Evolutionary conservation across 1,140 invertebrate species (phyloP), one percentile per base, ranked within the genome.

Genomic region (Ericerus pela): DNA sequence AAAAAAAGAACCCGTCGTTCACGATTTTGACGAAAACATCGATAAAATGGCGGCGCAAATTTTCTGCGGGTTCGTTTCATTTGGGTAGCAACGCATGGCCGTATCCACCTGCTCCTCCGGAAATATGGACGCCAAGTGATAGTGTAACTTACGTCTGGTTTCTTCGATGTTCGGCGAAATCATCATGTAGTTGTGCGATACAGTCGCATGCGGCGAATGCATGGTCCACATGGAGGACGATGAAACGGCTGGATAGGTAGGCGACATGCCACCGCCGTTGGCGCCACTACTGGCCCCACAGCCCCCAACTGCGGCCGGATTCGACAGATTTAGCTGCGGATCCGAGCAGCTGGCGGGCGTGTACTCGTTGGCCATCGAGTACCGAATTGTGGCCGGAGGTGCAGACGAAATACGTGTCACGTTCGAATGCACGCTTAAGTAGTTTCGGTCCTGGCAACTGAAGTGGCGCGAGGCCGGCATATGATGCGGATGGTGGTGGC

Each of bases 11-110:
- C n/a, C n/a, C n/a, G n/a, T n/a, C 5, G n/a, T 18, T 37, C 22
- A 36, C 54, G 37, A 53, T 14, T 52, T 58, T 30, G 63, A 43
- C 11, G 78, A 79, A 72, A 82, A 84, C 74, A 84, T 80, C 20
- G 75, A 73, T 54, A 93, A 69, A 60, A 95, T 88, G 55, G 85
- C 81, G 30, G 85, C 83, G 72, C 89, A 95, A 60, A 95, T 85
- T 63, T 82, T 82, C 64, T 92, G 82, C 0, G 88, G 79, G 69
- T 93, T 84, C 1, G 80, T 88, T 67, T 92, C 87, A 28, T 88
- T 82, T 0, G 90, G 91, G 70, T 86, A 84, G 38, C 84, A 67
- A 51, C 82, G 76, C 84, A 95, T 86, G 0, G 84, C 88, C 26
- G 82, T 76, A 24, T 79, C 76, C 1, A 96, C 90, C 67, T 90